phyloP scores from a whole-genome alignment of 2,888 invertebrate genomes.

The Xylota sylvarum region DNA sequence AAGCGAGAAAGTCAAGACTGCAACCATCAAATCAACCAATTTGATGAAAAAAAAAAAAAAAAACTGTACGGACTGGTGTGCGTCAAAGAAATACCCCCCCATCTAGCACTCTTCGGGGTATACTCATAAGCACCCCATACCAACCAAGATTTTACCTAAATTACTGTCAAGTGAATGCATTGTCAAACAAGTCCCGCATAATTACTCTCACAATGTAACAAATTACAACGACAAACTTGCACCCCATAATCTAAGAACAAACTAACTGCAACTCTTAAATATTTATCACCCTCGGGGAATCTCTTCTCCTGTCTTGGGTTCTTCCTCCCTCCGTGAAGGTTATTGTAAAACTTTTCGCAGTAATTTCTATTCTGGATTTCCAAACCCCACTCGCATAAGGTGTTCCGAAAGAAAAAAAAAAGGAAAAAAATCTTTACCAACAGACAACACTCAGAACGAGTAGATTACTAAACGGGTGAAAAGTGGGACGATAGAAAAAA shows the following conservation, averaged over 20 bases:
- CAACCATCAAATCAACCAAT: no score
- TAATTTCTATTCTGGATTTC: conserved; percentile 53
- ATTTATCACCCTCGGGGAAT: conserved; percentile 55
- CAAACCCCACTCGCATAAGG: background rate
- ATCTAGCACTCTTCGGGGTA: no score
- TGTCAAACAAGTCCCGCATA: conserved; percentile 42
- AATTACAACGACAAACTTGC: conserved; percentile 51
- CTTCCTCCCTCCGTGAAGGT: conserved; percentile 24
- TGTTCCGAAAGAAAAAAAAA: background rate
- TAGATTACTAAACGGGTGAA: background rate
- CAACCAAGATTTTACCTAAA: conserved; percentile 2
- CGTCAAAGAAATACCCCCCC: no score
- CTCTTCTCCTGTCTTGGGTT: background rate
- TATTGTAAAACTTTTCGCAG: conserved; percentile 62
- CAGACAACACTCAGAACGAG: conserved; percentile 5
- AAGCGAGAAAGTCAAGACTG: no score
- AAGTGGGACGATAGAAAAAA: background rate
- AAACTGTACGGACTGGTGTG: no score
- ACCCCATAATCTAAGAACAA: conserved; percentile 48
- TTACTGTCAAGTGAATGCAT: conserved; percentile 48
- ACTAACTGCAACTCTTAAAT: conserved; percentile 65
- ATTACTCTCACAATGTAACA: conserved; percentile 55
- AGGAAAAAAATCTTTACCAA: background rate
- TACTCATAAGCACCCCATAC: background rate
- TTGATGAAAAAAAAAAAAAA: no score